Conservation (phyloP, 2,113 vertebrate species). For the Mobula hypostoma region DNA sequence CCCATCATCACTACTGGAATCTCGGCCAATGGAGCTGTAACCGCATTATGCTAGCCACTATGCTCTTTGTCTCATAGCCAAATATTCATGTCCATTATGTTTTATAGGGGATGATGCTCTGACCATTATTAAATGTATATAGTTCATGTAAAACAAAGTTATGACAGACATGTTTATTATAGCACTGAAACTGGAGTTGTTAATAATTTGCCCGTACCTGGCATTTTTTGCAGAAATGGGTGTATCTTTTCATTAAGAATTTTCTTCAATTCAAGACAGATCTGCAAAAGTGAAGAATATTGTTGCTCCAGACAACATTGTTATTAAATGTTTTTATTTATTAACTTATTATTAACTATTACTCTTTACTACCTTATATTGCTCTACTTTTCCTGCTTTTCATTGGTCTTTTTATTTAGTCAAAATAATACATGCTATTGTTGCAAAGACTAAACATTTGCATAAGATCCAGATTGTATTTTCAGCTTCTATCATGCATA, state of each 20-base stretch:
- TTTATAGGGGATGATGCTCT: neutral
- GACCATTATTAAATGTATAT: neutral
- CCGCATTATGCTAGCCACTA: neutral
- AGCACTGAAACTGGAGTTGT: neutral
- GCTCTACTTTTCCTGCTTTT: neutral
- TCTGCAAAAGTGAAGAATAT: slow-evolving; percentile 42
- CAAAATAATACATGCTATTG: neutral
- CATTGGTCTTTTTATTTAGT: neutral
- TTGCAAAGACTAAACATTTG: neutral
- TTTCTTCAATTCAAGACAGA: slow-evolving; percentile 45
- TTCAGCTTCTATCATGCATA: neutral
- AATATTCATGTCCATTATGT: neutral
- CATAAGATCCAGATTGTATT: neutral
- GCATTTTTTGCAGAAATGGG: slow-evolving; percentile 50
- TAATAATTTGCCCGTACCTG: slow-evolving; percentile 49
- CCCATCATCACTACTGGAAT: no score
- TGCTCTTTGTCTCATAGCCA: neutral
- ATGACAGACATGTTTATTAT: neutral
- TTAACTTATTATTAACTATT: no score
- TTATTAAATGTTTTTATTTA: neutral
- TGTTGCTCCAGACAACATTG: neutral
- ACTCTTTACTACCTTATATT: neutral
- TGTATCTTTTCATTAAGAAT: slow-evolving; percentile 44
- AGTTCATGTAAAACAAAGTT: neutral
- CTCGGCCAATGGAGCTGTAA: no score